Base-by-base conservation (phyloP, 2,113 vertebrate genomes). In the Paedocypris sp. region DNA sequence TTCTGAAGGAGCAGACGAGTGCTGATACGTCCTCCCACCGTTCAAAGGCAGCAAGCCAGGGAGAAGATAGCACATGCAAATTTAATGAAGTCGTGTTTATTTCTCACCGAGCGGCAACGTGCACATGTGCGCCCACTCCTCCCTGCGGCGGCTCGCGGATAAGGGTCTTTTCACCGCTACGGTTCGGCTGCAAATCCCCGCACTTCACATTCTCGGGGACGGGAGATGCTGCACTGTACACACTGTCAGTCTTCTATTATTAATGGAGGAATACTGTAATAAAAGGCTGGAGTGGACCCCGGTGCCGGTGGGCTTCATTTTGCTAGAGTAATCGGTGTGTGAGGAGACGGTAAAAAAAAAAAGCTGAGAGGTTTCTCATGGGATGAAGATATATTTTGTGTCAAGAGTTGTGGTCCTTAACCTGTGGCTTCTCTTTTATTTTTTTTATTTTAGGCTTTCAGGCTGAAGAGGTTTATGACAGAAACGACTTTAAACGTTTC, bases 21-120 rank as follows among this genome's bases (percentile, higher is more conserved):
- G 33, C 12, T 41, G 35, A 42, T 10, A 18, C 16, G 15, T 51
- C 54, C 49, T 62, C 48, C 5, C 29, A 32, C 12, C n/a, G 38
- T 47, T 29, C 61, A 33, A 39, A 13, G 53, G 25, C 39, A 51
- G 20, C 8, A 29, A 32, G 36, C 41, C 26, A 20, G 19, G 52
- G 36, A 62, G 59, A 52, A 53, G 49, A 47, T 46, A 62, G 32
- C 13, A 6, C 54, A 48, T 66, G 47, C 50, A 66, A 60, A 52
- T 47, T 66, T 66, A 45, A 66, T 60, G 57, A 53, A 53, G 54
- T 52, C 41, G 35, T 60, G 48, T 66, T 66, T 66, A 43, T 60
- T 46, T 66, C 39, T 43, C 29, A 11, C 28, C 6, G 39, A 66
- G 56, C n/a, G 19, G 35, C 10, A 5, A 9, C 0, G 22, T 22